phyloP scores from a whole-genome alignment of 2,888 invertebrate species.

The Leistus spinibarbis region DNA sequence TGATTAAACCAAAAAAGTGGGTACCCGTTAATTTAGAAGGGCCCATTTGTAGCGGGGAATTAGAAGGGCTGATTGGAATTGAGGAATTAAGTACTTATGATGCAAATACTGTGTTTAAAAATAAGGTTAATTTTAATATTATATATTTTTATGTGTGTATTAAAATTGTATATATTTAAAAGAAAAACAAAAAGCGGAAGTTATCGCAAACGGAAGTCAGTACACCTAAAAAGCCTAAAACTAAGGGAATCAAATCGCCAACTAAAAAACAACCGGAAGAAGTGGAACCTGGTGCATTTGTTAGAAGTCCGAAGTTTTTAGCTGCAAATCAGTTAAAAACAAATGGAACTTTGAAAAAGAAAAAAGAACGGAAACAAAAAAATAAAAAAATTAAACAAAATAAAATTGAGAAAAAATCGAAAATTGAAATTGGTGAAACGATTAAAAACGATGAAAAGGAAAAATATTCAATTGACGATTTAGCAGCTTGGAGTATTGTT shows the following conservation, averaged over 20 bases:
- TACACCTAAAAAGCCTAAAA: conserved; percentile 12
- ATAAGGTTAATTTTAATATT: conserved; percentile 34
- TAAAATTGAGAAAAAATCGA: conserved; percentile 11
- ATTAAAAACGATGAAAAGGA: conserved; percentile 47
- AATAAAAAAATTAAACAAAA: conserved; percentile 8
- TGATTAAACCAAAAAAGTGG: conserved; percentile 59
- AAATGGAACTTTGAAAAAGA: conserved; percentile 12
- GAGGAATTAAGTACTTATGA: conserved; percentile 78
- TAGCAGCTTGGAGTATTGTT: conserved; percentile 69
- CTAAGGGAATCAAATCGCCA: neutral
- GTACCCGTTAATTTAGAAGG: conserved; percentile 70
- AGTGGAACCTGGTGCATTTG: conserved; percentile 41
- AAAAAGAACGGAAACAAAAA: conserved; percentile 34
- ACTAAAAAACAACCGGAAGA: conserved; percentile 41
- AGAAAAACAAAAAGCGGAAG: conserved; percentile 41
- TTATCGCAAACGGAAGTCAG: conserved; percentile 6
- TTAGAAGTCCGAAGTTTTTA: conserved; percentile 33
- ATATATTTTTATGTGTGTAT: neutral
- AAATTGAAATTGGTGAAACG: conserved; percentile 35
- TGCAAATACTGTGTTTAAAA: conserved; percentile 57
- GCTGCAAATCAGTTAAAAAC: neutral
- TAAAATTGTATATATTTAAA: conserved; percentile 10
- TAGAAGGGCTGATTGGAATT: conserved; percentile 76
- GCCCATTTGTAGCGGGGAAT: conserved; percentile 57
- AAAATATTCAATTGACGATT: conserved; percentile 54